phyloP scores from a whole-genome alignment of 2,888 invertebrate genomes.

The Hesperia comma region DNA sequence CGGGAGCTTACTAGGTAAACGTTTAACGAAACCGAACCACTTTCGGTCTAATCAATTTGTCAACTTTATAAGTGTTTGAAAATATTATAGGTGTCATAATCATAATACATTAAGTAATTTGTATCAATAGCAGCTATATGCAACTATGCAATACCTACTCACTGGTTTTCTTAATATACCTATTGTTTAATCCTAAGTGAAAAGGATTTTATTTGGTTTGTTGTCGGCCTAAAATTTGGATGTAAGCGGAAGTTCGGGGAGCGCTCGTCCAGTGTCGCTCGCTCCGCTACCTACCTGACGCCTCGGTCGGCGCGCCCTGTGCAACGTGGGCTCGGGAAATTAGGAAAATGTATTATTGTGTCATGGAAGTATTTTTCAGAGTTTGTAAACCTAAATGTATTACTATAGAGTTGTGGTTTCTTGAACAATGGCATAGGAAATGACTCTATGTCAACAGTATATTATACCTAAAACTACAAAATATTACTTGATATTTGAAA shows the following conservation, averaged over 20 bases:
- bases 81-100: not conserved
- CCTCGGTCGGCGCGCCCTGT: not conserved
- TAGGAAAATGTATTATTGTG: too few relatives aligned
- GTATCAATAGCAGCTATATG: not conserved
- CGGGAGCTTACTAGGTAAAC: constrained; percentile 36
- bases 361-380: too few relatives aligned
- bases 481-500: too few relatives aligned
- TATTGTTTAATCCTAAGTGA: not conserved
- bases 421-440: too few relatives aligned
- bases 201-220: not conserved
- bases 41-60: constrained; percentile 22
- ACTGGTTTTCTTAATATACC: too few relatives aligned
- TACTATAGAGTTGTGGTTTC: too few relatives aligned
- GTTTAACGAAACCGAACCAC: constrained; percentile 24
- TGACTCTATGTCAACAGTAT: too few relatives aligned
- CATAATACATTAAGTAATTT: constrained; percentile 7
- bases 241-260: not conserved
- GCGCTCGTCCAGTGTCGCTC: not conserved
- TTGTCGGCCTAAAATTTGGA: not conserved
- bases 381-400: too few relatives aligned
- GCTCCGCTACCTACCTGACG: constrained; percentile 31
- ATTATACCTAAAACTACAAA: too few relatives aligned
- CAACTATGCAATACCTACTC: not conserved
- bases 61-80: constrained; percentile 18
- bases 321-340: not conserved